Evolutionary conservation across 2,797 vertebrate genomes (phyloP).

Genomic region (Percopsis omiscomaycus): DNA sequence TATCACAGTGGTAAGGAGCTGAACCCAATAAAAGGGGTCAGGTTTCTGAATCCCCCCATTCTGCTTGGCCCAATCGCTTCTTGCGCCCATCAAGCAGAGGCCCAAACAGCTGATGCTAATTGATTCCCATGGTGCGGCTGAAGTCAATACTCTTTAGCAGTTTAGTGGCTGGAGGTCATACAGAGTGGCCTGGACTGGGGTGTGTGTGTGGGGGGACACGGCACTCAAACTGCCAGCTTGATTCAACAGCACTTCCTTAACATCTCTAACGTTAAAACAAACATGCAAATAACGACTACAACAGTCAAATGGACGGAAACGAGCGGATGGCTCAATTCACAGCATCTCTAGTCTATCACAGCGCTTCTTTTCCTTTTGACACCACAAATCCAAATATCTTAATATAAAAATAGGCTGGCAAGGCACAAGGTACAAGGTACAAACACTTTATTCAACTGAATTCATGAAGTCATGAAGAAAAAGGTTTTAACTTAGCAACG

Average conservation of each 20-base stretch:
- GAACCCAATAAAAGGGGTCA: constrained; percentile 96
- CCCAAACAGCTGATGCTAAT: constrained; percentile 85
- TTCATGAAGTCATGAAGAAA: neutral
- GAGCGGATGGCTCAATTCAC: neutral
- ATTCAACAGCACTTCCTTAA: constrained; percentile 78
- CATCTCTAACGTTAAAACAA: constrained; percentile 77
- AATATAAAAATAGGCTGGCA: neutral
- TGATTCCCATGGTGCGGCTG: constrained; percentile 84
- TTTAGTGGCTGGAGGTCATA: constrained; percentile 80
- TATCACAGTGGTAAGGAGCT: constrained; percentile 88
- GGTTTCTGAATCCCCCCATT: constrained; percentile 83
- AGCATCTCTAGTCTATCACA: neutral
- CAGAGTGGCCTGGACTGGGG: constrained; percentile 64
- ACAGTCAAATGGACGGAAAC: constrained; percentile 32
- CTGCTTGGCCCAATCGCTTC: constrained; percentile 81
- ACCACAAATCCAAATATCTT: neutral
- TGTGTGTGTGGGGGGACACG: constrained; percentile 66
- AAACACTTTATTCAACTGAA: neutral
- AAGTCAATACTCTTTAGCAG: constrained; percentile 81
- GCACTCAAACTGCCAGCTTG: constrained; percentile 76
- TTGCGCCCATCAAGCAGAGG: constrained; percentile 80
- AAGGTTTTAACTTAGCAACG: neutral
- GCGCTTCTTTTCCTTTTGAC: neutral
- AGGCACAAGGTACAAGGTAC: neutral
- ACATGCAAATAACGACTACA: constrained; percentile 67